Percentiles rank a stretch among this genome's conserved stretches.
These are phyloP conservation scores for Pocillopora damicornis DNA, from an alignment of 64 coral and sea anemone genomes.

Conservation along the genomic window DNA sequence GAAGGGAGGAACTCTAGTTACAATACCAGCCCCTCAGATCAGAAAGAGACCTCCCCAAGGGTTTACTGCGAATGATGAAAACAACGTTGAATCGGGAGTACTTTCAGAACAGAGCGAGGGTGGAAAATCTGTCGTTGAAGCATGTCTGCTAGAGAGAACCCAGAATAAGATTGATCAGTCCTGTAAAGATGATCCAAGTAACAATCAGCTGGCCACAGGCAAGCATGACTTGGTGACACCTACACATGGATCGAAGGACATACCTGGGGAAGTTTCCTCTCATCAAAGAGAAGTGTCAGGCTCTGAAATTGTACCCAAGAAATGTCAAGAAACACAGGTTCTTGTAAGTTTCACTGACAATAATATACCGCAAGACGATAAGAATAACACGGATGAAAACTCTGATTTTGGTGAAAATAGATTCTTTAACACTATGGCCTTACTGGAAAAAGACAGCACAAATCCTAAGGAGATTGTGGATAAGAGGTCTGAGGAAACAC, in stretches of 20 bases:
- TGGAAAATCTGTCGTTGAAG: neutral
- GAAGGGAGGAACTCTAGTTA: slow-evolving; percentile 61
- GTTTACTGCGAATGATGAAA: neutral
- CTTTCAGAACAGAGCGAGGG: no score
- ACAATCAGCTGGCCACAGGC: neutral
- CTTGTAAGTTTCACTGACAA: no score
- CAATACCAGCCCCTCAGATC: slow-evolving; percentile 53
- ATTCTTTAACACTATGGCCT: neutral
- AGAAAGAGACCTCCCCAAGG: slow-evolving; percentile 2
- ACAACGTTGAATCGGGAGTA: neutral
- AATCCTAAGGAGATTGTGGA: neutral
- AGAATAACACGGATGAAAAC: neutral
- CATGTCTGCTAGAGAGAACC: neutral
- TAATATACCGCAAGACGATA: neutral
- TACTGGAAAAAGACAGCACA: neutral
- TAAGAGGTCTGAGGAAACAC: neutral
- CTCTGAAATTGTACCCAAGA: neutral
- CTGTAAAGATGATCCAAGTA: neutral
- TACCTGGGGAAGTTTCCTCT: neutral
- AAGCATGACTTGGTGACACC: neutral
- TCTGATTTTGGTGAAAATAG: neutral
- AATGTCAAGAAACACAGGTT: neutral
- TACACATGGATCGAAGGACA: neutral
- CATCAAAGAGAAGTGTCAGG: neutral
- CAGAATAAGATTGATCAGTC: neutral